phyloP scores from a whole-genome alignment of 2,113 vertebrate genomes.

The Rhea pennata region DNA sequence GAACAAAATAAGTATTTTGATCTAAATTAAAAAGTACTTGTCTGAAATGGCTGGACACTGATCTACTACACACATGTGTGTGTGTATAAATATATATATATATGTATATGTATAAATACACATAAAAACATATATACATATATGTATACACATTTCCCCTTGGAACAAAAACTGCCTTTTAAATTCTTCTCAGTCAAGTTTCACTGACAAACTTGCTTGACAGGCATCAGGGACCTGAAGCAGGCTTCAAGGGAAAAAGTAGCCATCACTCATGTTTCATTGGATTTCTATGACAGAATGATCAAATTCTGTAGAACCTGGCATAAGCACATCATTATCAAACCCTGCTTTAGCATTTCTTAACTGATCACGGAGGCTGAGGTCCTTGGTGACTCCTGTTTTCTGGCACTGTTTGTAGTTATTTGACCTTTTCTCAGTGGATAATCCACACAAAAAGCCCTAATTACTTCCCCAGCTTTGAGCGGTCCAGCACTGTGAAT shows the following conservation, averaged over 20 bases:
- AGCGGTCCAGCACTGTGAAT: constrained; percentile 87
- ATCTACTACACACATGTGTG: background rate
- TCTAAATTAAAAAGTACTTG: constrained; percentile 5
- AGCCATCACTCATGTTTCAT: constrained; percentile 86
- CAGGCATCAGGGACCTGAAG: constrained; percentile 79
- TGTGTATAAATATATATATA: background rate
- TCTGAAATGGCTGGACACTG: background rate
- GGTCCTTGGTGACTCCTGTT: constrained; percentile 84
- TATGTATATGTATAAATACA: background rate
- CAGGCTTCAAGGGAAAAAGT: constrained; percentile 79
- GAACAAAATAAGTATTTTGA: background rate
- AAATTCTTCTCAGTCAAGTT: constrained; percentile 82
- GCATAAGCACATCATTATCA: constrained; percentile 89
- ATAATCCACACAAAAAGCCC: constrained; percentile 99
- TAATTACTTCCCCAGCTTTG: constrained; percentile 97
- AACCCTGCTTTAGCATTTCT: constrained; percentile 85
- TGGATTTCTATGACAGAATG: constrained; percentile 88
- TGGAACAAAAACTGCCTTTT: constrained; percentile 69
- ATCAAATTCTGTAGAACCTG: constrained; percentile 83
- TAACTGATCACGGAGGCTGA: constrained; percentile 80
- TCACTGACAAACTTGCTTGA: constrained; percentile 84
- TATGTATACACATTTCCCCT: constrained; percentile 54
- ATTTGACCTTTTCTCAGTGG: constrained; percentile 96
- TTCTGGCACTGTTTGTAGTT: constrained; percentile 92
- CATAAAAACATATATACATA: background rate